These are phyloP conservation scores for Dicrostonyx torquatus DNA, from an alignment of 2,797 vertebrate species.

Conservation along the genomic window DNA sequence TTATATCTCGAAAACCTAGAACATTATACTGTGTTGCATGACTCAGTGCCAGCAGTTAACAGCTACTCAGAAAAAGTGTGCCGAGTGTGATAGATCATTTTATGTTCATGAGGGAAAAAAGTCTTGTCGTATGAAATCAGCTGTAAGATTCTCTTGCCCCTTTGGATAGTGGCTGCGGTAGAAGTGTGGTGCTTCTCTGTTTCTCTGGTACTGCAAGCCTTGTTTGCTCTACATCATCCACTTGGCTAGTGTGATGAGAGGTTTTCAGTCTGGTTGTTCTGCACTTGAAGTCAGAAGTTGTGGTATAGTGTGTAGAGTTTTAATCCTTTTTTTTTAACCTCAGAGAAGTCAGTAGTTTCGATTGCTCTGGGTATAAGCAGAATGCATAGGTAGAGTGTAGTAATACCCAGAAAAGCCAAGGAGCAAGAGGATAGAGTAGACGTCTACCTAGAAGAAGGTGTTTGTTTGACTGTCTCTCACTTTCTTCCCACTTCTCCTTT, in stretches of 20 bases:
- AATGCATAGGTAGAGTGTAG: background rate
- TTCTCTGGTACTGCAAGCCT: conserved; percentile 17
- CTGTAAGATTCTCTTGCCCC: background rate
- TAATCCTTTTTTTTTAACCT: background rate
- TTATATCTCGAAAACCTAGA: background rate
- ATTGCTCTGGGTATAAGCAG: background rate
- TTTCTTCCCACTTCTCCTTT: background rate
- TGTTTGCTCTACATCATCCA: background rate
- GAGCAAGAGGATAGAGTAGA: background rate
- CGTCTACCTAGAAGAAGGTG: background rate
- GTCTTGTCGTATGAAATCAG: background rate
- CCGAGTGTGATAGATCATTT: background rate
- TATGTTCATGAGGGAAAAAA: background rate
- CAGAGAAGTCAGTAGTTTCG: background rate
- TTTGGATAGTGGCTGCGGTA: conserved; percentile 12
- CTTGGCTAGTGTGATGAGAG: background rate
- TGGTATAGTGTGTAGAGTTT: background rate
- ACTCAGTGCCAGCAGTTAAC: background rate
- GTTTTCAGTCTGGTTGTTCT: conserved; percentile 48
- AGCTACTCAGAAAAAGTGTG: background rate
- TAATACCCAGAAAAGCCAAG: conserved; percentile 3
- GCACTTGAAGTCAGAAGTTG: background rate
- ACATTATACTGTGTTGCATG: background rate
- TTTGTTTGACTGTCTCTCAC: background rate
- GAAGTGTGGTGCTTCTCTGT: conserved; percentile 6